Base-by-base conservation (phyloP, 23 tunicate genomes). In the Oikopleura vanhoeffeni region DNA sequence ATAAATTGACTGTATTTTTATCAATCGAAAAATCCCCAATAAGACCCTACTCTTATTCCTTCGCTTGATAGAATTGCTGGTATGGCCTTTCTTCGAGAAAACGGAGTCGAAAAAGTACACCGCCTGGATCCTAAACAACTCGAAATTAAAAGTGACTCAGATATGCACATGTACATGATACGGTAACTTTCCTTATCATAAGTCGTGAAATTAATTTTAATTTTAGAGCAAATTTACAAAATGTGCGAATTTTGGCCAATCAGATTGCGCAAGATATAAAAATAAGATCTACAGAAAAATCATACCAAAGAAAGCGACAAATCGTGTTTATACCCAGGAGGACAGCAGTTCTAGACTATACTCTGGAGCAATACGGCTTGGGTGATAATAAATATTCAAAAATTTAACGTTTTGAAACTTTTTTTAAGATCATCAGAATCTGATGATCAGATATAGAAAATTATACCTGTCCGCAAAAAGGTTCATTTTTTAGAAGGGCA, bases 261-360 rank as follows among this genome's bases (percentile, higher is more conserved):
- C 79, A 71, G 38, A 71, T 71, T 2, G 38, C 79, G 27, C 79
- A 71, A 18, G 79, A 71, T 71, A 30, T 71, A 2, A 18, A 30
- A 18, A 38, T 71, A 2, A 28, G 79, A 71, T 2, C 27, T 18
- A 2, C 79, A 38, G 35, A 71, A 30, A 30, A 30, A 32, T 13
- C 79, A 32, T 71, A 71, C 38, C 79, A 18, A 30, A 28, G 79
- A 71, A 71, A 71, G 35, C 79, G 79, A 38, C 79, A 71, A 13
- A 13, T 71, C 3, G 79, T 71, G 27, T 71, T 71, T 32, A 71
- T 71, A 18, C 79, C 79, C 2, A 33, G 79, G 3, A 33, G 79
- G 38, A 71, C 79, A 4, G 34, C 79, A 38, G 79, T 71, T 71
- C 2, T 71, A 2, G 79, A 71, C 27, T 71, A 13, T 71, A 71